Conservation (phyloP, 2,113 vertebrate genomes). For the Panthera tigris region DNA sequence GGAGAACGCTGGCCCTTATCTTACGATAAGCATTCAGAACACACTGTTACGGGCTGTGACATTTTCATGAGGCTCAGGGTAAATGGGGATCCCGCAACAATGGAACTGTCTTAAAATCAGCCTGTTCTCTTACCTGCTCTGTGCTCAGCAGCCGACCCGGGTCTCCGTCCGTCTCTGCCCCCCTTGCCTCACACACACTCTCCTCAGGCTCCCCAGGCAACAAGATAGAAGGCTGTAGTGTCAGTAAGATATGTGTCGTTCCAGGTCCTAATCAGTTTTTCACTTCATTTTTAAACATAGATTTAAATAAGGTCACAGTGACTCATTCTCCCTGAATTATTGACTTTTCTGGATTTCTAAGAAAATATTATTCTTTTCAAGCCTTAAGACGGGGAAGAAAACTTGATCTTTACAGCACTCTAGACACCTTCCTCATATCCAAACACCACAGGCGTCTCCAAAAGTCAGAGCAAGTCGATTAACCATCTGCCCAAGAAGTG, state of each 20-base stretch:
- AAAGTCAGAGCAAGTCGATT: too few species aligned
- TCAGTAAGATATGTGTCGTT: fast-evolving
- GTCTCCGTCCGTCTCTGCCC: not conserved
- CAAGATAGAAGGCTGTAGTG: not conserved
- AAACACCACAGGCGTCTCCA: not conserved
- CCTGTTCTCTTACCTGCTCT: too few species aligned
- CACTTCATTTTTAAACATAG: not conserved
- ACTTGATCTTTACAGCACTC: too few species aligned
- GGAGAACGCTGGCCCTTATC: fast-evolving
- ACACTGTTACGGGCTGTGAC: fast-evolving
- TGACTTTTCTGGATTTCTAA: not conserved
- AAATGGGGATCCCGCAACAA: not conserved
- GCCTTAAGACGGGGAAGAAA: not conserved
- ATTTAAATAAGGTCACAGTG: not conserved
- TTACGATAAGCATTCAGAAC: fast-evolving
- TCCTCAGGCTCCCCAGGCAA: not conserved
- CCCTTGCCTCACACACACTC: fast-evolving
- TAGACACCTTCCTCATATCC: not conserved
- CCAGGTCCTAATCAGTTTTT: not conserved
- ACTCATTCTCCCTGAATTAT: fast-evolving
- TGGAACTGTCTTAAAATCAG: not conserved
- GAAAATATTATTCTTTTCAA: not conserved
- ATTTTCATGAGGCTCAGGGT: not conserved
- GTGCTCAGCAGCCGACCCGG: fast-evolving
- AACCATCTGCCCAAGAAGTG: not conserved